Conservation (phyloP, 2,113 vertebrate species). For the Ploceus nigricollis region DNA sequence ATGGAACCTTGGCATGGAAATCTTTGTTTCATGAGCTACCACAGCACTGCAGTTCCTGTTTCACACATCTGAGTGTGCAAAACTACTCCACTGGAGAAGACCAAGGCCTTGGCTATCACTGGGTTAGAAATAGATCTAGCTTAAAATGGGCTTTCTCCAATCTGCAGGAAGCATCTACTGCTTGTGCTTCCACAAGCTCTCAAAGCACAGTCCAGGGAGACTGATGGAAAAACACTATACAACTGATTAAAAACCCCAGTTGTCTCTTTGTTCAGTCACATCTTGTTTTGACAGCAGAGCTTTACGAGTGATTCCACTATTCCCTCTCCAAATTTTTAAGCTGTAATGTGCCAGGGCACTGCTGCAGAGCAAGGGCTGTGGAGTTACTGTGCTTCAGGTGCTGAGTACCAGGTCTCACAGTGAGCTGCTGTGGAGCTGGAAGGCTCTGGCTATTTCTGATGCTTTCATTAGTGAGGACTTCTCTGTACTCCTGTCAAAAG, state of each 20-base stretch:
- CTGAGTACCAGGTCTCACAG: not conserved
- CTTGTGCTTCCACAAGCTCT: not conserved
- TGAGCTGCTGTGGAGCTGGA: not conserved
- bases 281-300: not conserved
- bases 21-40: not conserved
- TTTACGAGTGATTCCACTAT: not conserved
- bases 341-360: not conserved
- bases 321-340: not conserved
- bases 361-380: not conserved
- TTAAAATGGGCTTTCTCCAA: not conserved
- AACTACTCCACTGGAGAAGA: not conserved
- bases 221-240: not conserved
- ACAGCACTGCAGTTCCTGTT: not conserved
- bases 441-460: not conserved
- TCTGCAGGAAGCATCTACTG: not conserved
- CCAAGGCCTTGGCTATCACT: not conserved
- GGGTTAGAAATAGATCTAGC: not conserved
- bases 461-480: not conserved
- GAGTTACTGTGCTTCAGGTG: not conserved
- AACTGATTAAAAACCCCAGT: not conserved
- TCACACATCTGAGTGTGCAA: not conserved
- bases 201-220: not conserved
- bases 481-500: not conserved
- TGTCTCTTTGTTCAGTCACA: not conserved
- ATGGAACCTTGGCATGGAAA: not conserved